Evolutionary conservation across 2,888 invertebrate genomes (phyloP).

Genomic region (Keiferia lycopersicella): DNA sequence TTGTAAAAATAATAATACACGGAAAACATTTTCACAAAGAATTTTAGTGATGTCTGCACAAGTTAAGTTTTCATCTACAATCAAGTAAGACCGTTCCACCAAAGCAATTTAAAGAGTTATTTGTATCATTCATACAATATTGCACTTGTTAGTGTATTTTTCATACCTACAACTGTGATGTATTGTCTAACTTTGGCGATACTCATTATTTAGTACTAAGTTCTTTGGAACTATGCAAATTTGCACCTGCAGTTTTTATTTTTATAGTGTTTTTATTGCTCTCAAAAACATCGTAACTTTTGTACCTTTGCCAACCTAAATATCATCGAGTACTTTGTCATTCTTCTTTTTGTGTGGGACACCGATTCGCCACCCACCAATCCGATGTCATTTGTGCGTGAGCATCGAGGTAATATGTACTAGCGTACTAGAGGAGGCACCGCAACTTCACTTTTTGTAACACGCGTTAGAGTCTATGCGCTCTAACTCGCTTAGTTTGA

Average conservation of each 20-base stretch:
- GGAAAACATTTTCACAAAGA: constrained; percentile 1
- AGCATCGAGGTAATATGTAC: not conserved
- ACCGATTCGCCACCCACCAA: too few species aligned
- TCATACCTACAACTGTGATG: not conserved
- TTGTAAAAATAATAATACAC: constrained; percentile 15
- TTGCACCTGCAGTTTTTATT: too few species aligned
- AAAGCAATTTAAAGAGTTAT: not conserved
- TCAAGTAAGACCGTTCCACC: not conserved
- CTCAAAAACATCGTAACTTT: not conserved
- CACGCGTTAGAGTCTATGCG: too few species aligned
- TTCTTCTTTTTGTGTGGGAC: too few species aligned
- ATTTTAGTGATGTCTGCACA: not conserved
- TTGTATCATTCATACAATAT: not conserved
- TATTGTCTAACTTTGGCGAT: not conserved
- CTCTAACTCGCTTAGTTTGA: too few species aligned
- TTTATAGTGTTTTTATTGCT: too few species aligned
- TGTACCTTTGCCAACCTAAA: not conserved
- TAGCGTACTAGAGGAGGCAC: too few species aligned
- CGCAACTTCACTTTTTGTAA: too few species aligned
- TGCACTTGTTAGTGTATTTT: not conserved
- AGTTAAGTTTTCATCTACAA: not conserved
- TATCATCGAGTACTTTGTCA: not conserved
- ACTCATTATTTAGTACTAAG: not conserved
- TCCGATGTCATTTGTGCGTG: constrained; percentile 6
- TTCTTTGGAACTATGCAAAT: too few species aligned